phyloP scores from a whole-genome alignment of 2,797 vertebrate genomes.

The Miichthys miiuy region DNA sequence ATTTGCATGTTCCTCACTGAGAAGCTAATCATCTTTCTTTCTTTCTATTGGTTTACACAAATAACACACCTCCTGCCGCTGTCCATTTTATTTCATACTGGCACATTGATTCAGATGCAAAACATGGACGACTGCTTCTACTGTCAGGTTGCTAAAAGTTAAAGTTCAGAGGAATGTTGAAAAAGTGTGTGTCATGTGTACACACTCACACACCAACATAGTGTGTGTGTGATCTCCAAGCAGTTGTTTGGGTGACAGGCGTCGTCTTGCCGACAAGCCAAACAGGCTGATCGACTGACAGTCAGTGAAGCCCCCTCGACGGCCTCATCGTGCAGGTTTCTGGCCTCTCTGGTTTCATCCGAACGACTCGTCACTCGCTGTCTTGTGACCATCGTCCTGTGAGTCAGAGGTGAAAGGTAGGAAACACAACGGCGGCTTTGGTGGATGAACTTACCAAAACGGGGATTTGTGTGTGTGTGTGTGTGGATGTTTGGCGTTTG shows the following conservation, averaged over 20 bases:
- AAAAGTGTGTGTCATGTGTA: not conserved
- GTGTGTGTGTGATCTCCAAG: constrained; percentile 19
- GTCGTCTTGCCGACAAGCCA: constrained; percentile 44
- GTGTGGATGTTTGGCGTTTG: not conserved
- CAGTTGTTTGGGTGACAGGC: constrained; percentile 24
- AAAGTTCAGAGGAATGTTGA: too few relatives aligned
- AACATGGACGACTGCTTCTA: not conserved
- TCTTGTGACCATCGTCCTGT: constrained; percentile 15
- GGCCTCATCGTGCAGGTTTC: constrained; percentile 15
- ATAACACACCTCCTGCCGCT: not conserved
- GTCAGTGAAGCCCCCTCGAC: constrained; percentile 7
- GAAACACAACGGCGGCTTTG: not conserved
- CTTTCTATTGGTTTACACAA: not conserved
- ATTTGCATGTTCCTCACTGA: not conserved
- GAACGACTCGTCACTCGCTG: constrained; percentile 26
- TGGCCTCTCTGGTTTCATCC: constrained; percentile 46
- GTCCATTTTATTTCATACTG: not conserved
- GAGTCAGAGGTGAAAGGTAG: constrained; percentile 33
- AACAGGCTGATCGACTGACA: constrained; percentile 62
- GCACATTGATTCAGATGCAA: not conserved
- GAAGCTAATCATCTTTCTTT: not conserved
- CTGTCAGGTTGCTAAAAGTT: not conserved
- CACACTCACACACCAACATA: not conserved
- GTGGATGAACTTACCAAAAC: not conserved
- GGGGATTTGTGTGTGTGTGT: not conserved